These are phyloP conservation scores for Euleptes europaea DNA, from an alignment of 2,113 vertebrate genomes.

Conservation along the genomic window DNA sequence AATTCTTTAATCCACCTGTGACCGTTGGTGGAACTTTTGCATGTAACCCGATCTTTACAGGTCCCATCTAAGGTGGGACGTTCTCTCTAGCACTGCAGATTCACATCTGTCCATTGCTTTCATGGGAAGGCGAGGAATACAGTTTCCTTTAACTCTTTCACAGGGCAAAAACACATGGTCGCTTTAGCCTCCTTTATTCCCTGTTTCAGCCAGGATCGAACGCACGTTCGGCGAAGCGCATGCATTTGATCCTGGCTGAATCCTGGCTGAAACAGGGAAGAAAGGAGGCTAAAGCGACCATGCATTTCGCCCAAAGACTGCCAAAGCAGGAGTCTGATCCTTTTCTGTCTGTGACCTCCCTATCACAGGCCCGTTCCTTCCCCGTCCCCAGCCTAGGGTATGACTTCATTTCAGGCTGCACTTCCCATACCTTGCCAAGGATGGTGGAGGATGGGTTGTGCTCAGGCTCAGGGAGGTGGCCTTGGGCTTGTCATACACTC, in stretches of 20 bases:
- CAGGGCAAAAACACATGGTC: no score
- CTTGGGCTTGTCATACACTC: no score
- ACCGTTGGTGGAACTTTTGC: constrained; percentile 40
- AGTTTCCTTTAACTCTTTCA: constrained; percentile 12
- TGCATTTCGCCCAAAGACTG: no score
- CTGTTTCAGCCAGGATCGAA: no score
- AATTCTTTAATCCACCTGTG: constrained; percentile 66
- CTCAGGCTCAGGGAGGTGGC: no score
- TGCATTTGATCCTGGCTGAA: no score
- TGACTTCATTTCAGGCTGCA: not conserved
- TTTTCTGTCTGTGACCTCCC: not conserved
- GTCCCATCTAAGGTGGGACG: constrained; percentile 28
- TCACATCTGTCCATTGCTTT: not conserved
- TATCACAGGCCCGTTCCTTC: no score
- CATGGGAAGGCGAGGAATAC: not conserved
- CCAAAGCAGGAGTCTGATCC: not conserved
- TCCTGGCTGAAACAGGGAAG: no score
- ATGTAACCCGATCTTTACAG: constrained; percentile 45
- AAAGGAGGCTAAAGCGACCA: no score
- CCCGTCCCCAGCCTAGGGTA: not conserved
- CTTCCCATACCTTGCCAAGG: not conserved
- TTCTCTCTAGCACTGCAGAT: rapidly evolving
- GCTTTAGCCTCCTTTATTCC: no score
- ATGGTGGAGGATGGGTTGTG: not conserved
- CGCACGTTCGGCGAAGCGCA: no score